Evolutionary conservation across 2,888 invertebrate species (phyloP).

Genomic region (Pherbina coryleti): DNA sequence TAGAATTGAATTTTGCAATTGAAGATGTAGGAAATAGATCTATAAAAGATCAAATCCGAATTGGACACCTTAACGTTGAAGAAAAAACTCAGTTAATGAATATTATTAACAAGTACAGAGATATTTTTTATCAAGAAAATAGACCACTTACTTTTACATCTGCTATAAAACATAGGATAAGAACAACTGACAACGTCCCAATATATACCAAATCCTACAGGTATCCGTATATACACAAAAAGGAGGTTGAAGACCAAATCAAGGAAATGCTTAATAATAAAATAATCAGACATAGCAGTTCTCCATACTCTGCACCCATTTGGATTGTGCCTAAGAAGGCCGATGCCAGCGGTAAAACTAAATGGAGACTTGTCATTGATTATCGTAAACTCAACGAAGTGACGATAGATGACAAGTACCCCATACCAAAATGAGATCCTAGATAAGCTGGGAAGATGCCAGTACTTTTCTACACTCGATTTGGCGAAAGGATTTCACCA

Average conservation of each 20-base stretch:
- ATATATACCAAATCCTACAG: slow-evolving; percentile 16
- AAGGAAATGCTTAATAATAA: slow-evolving; percentile 34
- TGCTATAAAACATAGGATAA: slow-evolving; percentile 5
- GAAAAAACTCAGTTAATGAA: background rate
- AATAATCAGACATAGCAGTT: slow-evolving; percentile 29
- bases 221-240: slow-evolving; percentile 32
- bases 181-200: slow-evolving; percentile 13
- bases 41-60: slow-evolving; percentile 26
- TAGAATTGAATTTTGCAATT: background rate
- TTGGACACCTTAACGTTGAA: slow-evolving; percentile 25
- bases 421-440: slow-evolving; percentile 30
- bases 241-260: slow-evolving; percentile 30
- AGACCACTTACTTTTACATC: slow-evolving; percentile 3
- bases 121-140: slow-evolving; percentile 21
- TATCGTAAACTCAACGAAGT: slow-evolving; percentile 35
- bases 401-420: slow-evolving; percentile 25
- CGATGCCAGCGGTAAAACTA: slow-evolving; percentile 28
- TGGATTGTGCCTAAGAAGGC: slow-evolving; percentile 39
- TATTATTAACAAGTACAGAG: background rate
- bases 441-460: slow-evolving; percentile 37
- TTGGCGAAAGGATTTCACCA: slow-evolving; percentile 59
- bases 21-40: background rate
- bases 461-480: slow-evolving; percentile 47
- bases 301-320: slow-evolving; percentile 34
- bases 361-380: slow-evolving; percentile 41